phyloP scores from a whole-genome alignment of 2,113 vertebrate genomes.

The Holacanthus passer region DNA sequence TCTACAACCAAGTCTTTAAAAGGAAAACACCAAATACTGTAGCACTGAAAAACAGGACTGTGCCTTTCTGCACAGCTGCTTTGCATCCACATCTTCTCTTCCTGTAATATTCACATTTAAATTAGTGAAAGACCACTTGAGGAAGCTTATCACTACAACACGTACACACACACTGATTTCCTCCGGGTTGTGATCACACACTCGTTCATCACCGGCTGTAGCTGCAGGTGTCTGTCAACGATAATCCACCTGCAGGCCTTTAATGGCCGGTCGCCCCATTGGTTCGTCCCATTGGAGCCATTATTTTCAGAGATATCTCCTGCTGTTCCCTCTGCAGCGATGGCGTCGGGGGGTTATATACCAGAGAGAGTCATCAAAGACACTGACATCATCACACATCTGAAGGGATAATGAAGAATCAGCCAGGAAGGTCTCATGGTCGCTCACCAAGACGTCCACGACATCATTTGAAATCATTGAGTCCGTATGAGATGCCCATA shows the following conservation, averaged over 20 bases:
- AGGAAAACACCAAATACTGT: too few relatives aligned
- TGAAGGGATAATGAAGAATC: constrained; percentile 6
- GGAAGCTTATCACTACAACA: constrained; percentile 7
- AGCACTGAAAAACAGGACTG: neutral
- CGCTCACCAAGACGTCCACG: constrained; percentile 3
- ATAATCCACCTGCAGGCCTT: constrained; percentile 70
- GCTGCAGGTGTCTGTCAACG: constrained; percentile 63
- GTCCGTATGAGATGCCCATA: too few relatives aligned
- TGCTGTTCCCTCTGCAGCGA: constrained; percentile 5
- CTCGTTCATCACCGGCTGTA: constrained; percentile 48
- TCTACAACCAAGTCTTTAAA: too few relatives aligned
- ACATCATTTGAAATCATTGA: too few relatives aligned
- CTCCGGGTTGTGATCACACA: neutral
- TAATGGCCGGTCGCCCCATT: constrained; percentile 58
- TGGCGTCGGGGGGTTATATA: neutral
- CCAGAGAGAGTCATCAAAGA: neutral
- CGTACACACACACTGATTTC: neutral
- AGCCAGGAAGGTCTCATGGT: neutral
- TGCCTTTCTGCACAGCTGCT: neutral
- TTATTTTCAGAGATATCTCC: constrained; percentile 35
- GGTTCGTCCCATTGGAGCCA: constrained; percentile 27
- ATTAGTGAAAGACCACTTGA: constrained; percentile 23
- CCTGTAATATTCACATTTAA: neutral
- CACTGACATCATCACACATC: constrained; percentile 4
- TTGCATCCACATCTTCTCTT: neutral